Conservation (phyloP, 1,140 invertebrate genomes). For the Thaumatotibia leucotreta region DNA sequence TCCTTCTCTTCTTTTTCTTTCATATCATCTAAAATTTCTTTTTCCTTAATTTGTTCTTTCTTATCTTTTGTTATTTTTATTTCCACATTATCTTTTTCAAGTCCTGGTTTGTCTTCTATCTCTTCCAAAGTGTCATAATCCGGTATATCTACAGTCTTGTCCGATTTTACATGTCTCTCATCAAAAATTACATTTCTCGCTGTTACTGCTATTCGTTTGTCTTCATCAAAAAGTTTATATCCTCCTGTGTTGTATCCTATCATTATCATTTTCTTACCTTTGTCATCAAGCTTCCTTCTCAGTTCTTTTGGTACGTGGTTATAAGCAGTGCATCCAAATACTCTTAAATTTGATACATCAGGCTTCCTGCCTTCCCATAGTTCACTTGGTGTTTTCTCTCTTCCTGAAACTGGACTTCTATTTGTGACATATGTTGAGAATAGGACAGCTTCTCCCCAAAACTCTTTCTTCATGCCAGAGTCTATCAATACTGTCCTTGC, state of each 20-base stretch:
- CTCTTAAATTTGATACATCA: constrained; percentile 30
- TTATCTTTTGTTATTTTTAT: neutral
- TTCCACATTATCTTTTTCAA: neutral
- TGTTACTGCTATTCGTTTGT: too few relatives aligned
- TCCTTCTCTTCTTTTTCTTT: neutral
- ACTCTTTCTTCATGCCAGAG: constrained; percentile 27
- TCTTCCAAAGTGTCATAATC: neutral
- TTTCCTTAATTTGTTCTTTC: neutral
- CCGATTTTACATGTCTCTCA: constrained; percentile 16
- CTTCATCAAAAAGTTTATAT: too few relatives aligned
- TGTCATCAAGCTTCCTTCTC: constrained; percentile 20
- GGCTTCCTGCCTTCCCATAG: constrained; percentile 39
- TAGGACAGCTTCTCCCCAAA: constrained; percentile 44
- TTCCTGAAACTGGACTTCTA: constrained; percentile 19
- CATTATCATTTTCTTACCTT: too few relatives aligned
- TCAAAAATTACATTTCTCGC: constrained; percentile 15
- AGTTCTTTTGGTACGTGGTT: constrained; percentile 29
- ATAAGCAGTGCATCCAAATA: constrained; percentile 47
- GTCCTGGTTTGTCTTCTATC: neutral
- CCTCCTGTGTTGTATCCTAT: too few relatives aligned
- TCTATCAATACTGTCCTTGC: constrained; percentile 47
- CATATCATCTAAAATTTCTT: neutral
- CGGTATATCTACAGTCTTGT: neutral
- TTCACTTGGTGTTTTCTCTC: constrained; percentile 34
- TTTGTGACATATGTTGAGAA: constrained; percentile 35